Evolutionary conservation across 2,113 vertebrate species (phyloP).

Genomic region (Copsychus sechellarum): DNA sequence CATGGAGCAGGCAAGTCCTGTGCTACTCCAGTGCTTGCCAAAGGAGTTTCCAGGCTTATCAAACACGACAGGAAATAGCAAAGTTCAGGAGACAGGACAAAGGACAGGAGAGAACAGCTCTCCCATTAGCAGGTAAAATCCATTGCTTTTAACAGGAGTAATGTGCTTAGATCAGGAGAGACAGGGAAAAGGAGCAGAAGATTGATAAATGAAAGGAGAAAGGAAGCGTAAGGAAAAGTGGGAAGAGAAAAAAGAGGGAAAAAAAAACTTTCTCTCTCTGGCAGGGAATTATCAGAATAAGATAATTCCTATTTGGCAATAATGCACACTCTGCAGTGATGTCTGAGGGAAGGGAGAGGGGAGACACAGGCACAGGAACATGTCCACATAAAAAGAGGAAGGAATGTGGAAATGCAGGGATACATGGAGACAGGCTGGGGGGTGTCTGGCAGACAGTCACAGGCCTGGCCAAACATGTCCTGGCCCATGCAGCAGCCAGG

Average conservation of each 20-base stretch:
- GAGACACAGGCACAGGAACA: neutral
- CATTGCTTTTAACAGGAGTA: neutral
- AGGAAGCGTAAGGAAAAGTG: neutral
- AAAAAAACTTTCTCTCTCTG: neutral
- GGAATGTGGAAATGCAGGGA: conserved; percentile 13
- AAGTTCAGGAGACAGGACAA: conserved; percentile 31
- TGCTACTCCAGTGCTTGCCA: neutral
- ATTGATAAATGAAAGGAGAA: neutral
- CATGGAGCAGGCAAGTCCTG: neutral
- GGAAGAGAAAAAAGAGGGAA: neutral
- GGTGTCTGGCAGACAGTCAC: neutral
- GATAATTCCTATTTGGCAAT: neutral
- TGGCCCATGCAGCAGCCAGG: neutral
- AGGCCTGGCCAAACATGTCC: neutral
- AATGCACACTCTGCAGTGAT: neutral
- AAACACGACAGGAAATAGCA: conserved; percentile 35
- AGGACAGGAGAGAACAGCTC: conserved; percentile 4
- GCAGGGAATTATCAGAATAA: neutral
- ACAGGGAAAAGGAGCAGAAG: neutral
- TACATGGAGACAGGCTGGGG: neutral
- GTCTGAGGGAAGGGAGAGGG: neutral
- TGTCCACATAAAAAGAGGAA: neutral
- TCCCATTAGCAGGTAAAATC: conserved; percentile 55
- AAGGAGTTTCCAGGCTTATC: conserved; percentile 13
- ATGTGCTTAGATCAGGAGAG: neutral